Conservation (phyloP, 2,888 invertebrate genomes). For the Alviniconcha strummeri region DNA sequence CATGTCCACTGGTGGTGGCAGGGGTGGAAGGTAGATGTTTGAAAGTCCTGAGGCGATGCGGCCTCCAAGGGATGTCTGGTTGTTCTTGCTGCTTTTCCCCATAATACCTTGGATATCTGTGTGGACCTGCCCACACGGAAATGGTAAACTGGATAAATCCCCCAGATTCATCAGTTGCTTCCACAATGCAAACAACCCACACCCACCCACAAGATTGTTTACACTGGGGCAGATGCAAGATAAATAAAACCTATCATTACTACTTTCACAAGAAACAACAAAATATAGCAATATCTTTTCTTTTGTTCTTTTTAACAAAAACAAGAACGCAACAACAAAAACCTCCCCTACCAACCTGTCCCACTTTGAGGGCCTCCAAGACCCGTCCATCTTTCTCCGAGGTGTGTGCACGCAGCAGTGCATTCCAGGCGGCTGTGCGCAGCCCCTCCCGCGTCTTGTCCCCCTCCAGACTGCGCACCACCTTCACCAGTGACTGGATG, state of each 20-base stretch:
- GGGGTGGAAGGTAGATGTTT: constrained; percentile 64
- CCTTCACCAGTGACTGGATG: constrained; percentile 67
- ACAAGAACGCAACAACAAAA: too few relatives aligned
- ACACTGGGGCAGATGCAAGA: too few relatives aligned
- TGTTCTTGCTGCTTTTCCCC: constrained; percentile 44
- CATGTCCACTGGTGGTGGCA: constrained; percentile 59
- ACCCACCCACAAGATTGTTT: too few relatives aligned
- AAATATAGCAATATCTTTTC: too few relatives aligned
- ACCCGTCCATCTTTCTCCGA: constrained; percentile 69
- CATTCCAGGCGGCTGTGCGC: constrained; percentile 66
- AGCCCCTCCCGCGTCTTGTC: constrained; percentile 66
- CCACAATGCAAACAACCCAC: too few relatives aligned
- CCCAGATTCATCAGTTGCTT: too few relatives aligned
- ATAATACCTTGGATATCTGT: constrained; percentile 62
- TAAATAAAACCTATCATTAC: too few relatives aligned
- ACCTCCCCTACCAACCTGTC: constrained; percentile 59
- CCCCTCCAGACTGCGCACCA: constrained; percentile 62
- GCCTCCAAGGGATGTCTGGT: constrained; percentile 58
- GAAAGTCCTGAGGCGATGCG: constrained; percentile 65
- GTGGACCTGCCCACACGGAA: constrained; percentile 51
- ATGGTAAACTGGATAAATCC: too few relatives aligned
- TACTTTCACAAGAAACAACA: too few relatives aligned
- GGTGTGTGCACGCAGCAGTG: constrained; percentile 64
- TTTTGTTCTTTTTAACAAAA: too few relatives aligned
- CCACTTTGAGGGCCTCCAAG: constrained; percentile 71